phyloP scores from a whole-genome alignment of 2,888 invertebrate genomes.

The Patella pellucida region DNA sequence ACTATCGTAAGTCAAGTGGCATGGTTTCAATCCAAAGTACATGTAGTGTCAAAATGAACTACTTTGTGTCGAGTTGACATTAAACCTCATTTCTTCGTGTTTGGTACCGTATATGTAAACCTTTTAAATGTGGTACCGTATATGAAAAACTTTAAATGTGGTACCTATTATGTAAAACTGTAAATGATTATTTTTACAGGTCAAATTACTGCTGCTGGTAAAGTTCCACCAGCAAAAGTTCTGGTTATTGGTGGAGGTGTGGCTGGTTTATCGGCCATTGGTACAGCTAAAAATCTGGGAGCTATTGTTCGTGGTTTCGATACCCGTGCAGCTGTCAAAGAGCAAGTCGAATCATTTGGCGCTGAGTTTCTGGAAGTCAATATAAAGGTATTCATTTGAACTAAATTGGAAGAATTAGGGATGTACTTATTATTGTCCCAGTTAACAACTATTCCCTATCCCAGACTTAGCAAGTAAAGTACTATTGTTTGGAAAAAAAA shows the following conservation, averaged over 20 bases:
- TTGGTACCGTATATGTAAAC: too few species aligned
- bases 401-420: conserved; percentile 11
- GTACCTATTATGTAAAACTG: too few species aligned
- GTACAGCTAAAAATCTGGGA: conserved; percentile 88
- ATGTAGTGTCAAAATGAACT: too few species aligned
- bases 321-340: conserved; percentile 80
- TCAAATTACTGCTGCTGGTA: conserved; percentile 89
- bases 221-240: conserved; percentile 90
- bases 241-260: conserved; percentile 91
- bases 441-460: too few species aligned
- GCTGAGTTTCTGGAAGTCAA: conserved; percentile 88
- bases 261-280: conserved; percentile 88
- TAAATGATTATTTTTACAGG: conserved; percentile 72
- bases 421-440: not conserved
- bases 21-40: too few species aligned
- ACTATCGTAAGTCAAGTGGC: too few species aligned
- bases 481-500: too few species aligned
- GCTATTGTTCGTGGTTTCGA: conserved; percentile 91
- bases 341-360: conserved; percentile 84
- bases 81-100: too few species aligned
- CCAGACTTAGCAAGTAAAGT: too few species aligned
- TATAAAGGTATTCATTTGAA: conserved; percentile 75
- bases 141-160: too few species aligned
- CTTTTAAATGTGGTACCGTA: too few species aligned
- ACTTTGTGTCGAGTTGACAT: too few species aligned